Base-by-base conservation (phyloP, 2,113 vertebrate species). In the Tenebrosternarchus preto region DNA sequence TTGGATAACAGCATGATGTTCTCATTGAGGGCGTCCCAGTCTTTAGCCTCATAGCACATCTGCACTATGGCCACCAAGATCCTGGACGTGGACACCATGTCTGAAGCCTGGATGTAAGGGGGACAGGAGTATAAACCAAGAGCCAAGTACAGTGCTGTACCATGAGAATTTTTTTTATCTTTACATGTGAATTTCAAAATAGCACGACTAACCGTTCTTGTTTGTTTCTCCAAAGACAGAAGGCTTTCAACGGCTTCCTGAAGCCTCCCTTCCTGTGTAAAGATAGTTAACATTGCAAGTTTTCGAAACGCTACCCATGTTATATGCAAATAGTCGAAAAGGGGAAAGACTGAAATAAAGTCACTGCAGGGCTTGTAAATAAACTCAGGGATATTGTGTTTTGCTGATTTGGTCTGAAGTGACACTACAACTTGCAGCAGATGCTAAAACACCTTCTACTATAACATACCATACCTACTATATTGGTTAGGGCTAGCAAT, bases 21-120 rank as follows among this genome's bases (percentile, higher is more conserved):
- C 94, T 99, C 98, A 89, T 99, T 99, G 79, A 99, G 93, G 56
- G 95, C 91, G 90, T 99, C 96, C 95, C 95, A 98, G 83, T 99
- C 97, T 89, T 98, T 97, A 31, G 96, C 96, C 84, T 98, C 96
- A 0, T 97, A 95, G 88, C 97, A 98, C 94, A 99, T 96, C 88
- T 98, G 96, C 84, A 99, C 97, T 70, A 99, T 95, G 78, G 95
- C 96, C 84, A 99, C 96, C 66, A 99, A 92, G 89, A 99, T 98
- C 55, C 95, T 94, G 71, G 98, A 99, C 11, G 97, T 99, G 24
- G 97, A 99, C 79, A 98, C 90, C 97, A 99, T 99, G 84, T 99
- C 98, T 43, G 97, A 98, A 55, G 98, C 97, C 98, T 99, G 86
- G 64, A 15, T n/a, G 31, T 64, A 11, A 46, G 12, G 12, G 2